Evolutionary conservation across 2,888 invertebrate species (phyloP).

Genomic region (Melinopterus prodromus): DNA sequence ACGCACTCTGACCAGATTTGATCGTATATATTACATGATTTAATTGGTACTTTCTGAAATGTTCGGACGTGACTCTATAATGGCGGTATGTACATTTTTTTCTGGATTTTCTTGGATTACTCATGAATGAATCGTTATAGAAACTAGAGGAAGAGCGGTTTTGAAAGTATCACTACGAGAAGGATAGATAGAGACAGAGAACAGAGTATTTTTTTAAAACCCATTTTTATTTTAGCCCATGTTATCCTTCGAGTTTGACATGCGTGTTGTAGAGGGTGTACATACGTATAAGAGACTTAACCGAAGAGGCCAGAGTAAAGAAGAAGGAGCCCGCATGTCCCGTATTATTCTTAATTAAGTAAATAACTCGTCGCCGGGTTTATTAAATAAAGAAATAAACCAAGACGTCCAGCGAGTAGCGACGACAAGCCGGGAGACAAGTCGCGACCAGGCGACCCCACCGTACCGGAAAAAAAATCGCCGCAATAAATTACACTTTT

Average conservation of each 20-base stretch:
- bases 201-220: no score
- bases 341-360: neutral
- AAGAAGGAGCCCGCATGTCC: no score
- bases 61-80: neutral
- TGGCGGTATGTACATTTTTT: neutral
- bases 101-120: neutral
- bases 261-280: neutral
- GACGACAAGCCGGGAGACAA: neutral
- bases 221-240: slow-evolving; percentile 57
- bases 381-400: slow-evolving; percentile 4
- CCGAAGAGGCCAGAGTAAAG: neutral
- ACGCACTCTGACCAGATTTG: neutral
- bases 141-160: no score
- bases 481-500: neutral
- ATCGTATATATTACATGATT: neutral
- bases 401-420: neutral
- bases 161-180: no score
- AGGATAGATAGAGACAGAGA: no score
- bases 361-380: neutral
- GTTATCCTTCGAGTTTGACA: neutral
- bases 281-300: neutral
- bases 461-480: neutral
- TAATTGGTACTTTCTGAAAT: neutral
- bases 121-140: neutral
- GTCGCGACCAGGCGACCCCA: neutral